Conservation (phyloP, 1,140 invertebrate genomes). For the Rhysida immarginata region DNA sequence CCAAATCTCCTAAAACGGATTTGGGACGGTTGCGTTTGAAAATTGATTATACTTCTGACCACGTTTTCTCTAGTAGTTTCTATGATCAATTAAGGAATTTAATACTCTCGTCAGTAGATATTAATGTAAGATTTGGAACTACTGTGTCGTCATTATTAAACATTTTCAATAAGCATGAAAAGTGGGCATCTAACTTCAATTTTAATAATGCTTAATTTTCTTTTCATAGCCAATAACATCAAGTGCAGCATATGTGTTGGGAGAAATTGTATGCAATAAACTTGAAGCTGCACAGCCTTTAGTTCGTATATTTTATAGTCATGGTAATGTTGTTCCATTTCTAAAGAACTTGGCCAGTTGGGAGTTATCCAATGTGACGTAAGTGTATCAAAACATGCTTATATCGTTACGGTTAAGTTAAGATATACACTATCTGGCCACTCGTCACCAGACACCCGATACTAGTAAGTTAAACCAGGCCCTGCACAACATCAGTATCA, state of each 20-base stretch:
- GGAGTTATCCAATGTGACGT: conserved; percentile 77
- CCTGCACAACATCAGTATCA: no score
- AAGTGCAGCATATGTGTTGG: conserved; percentile 54
- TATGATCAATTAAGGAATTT: conserved; percentile 60
- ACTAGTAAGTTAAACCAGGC: no score
- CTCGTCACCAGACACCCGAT: no score
- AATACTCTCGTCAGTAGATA: conserved; percentile 52
- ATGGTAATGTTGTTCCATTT: conserved; percentile 64
- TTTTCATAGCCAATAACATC: background rate
- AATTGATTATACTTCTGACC: conserved; percentile 72
- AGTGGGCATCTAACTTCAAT: no score
- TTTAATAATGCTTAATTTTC: no score
- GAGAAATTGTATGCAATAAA: conserved; percentile 67
- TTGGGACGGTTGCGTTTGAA: conserved; percentile 67
- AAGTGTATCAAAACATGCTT: no score
- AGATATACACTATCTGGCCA: no score
- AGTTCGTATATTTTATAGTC: conserved; percentile 65
- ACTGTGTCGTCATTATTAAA: no score
- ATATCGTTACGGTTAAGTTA: conserved; percentile 47
- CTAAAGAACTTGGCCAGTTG: conserved; percentile 61
- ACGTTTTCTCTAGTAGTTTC: conserved; percentile 63
- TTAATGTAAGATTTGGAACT: conserved; percentile 45
- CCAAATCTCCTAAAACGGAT: conserved; percentile 32
- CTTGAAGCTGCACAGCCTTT: conserved; percentile 73
- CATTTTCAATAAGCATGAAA: no score